Conservation (phyloP, 2,113 vertebrate genomes). For the human region GRCh38 chr4:80452001-80452500, state of each 20-base stretch:
- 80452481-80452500: slow-evolving; percentile 35
- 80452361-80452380: slow-evolving; percentile 42
- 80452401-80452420: slow-evolving; percentile 55
- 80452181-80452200: neutral
- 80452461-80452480: neutral
- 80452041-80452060: neutral
- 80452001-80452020: neutral
- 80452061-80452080: neutral
- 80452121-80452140: neutral
- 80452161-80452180: neutral
- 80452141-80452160: neutral
- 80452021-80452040: neutral
- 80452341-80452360: slow-evolving; percentile 50
- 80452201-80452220: neutral
- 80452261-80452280: neutral
- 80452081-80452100: neutral
- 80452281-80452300: neutral
- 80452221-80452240: neutral
- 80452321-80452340: slow-evolving; percentile 26
- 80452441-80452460: slow-evolving; percentile 47
- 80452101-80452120: neutral
- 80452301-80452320: slow-evolving; percentile 52
- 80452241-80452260: neutral
- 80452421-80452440: slow-evolving; percentile 61
- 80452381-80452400: slow-evolving; percentile 59